These are phyloP conservation scores for Drosophila asahinai DNA, from an alignment of 1,140 invertebrate species.

Conservation along the genomic window DNA sequence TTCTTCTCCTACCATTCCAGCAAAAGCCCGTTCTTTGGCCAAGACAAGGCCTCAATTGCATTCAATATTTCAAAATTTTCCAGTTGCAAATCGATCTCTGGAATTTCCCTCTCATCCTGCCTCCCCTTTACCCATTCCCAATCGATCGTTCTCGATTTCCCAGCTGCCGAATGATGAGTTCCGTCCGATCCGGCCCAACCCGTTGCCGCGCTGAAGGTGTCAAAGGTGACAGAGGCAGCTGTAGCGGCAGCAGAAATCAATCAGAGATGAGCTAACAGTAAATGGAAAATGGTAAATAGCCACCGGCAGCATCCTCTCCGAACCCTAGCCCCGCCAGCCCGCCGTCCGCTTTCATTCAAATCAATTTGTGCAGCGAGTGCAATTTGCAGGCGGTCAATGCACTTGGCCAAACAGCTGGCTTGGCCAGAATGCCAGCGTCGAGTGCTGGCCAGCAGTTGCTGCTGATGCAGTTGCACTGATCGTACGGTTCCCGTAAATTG, in stretches of 20 bases:
- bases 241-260: conserved; percentile 72
- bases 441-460: conserved; percentile 7
- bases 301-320: conserved; percentile 26
- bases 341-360: conserved; percentile 60
- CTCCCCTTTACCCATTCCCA: neutral
- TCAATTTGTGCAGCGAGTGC: conserved; percentile 70
- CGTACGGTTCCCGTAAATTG: conserved; percentile 77
- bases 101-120: conserved; percentile 8
- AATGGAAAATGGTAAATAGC: conserved; percentile 66
- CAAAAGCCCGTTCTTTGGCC: conserved; percentile 3
- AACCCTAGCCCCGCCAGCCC: conserved; percentile 29
- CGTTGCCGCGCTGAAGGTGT: conserved; percentile 64
- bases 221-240: conserved; percentile 69
- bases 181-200: conserved; percentile 41
- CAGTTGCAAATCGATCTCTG: conserved; percentile 6
- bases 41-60: neutral
- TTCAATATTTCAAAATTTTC: conserved; percentile 21
- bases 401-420: conserved; percentile 64
- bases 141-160: conserved; percentile 32
- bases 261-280: conserved; percentile 76
- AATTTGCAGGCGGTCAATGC: conserved; percentile 74
- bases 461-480: conserved; percentile 21
- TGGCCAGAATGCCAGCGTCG: conserved; percentile 30
- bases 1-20: neutral
- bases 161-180: conserved; percentile 46